Base-by-base conservation (phyloP, 2,797 vertebrate genomes). In the Oreochromis mossambicus region DNA sequence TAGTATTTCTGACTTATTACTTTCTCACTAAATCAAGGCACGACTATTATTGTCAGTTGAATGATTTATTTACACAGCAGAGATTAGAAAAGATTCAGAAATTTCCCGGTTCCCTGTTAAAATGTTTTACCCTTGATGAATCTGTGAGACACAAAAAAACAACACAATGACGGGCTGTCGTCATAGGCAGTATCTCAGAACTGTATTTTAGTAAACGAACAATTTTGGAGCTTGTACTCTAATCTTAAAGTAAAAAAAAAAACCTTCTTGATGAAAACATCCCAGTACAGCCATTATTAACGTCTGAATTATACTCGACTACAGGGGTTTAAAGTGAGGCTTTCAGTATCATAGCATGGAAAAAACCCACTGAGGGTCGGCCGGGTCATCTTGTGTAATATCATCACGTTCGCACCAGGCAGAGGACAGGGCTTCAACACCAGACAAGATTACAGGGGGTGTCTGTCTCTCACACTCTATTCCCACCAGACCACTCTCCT, bases 391-490 rank as follows among this genome's bases (percentile, higher is more conserved):
- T 66, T 80, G 13, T 87, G 63, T 83, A 84, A 88, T 83, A 90
- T 85, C 75, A 83, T 87, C 78, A 66, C 58, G n/a, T 52, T 90
- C 73, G 4, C 79, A 81, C 19, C 46, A 12, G 24, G 58, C 51
- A 76, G 55, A 81, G 54, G 50, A 84, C 36, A 34, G 54, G 50
- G 9, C 52, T 84, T 78, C 15, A 4, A 76, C 76, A 88, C 13
- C 86, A 86, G 79, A 88, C 29, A 76, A 81, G 61, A 92, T 91
- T 88, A 86, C 77, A 81, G 66, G 24, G 70, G 15, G 79, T 78
- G 78, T 85, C 85, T 73, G 82, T 86, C 46, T 82, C 76, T 79
- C 43, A 26, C 68, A 77, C 58, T 29, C 58, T 46, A 24, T 75
- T 78, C 58, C 79, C 43, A 81, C 41, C 80, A 84, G 79, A 86